phyloP scores from a whole-genome alignment of 2,113 vertebrate species.

The Apodemus speciosus region DNA sequence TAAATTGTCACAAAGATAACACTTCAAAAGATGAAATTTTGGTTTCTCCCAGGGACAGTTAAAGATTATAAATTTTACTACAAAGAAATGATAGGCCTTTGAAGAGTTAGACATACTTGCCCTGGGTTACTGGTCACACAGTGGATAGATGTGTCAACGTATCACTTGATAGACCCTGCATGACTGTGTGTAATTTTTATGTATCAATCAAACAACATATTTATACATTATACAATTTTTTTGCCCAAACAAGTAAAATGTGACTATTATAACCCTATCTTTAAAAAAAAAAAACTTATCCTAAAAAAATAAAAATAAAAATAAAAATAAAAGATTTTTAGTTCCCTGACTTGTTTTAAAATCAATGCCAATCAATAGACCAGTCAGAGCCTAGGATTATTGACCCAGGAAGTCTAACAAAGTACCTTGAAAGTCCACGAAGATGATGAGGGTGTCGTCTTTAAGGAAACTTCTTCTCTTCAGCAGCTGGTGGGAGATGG shows the following conservation, averaged over 20 bases:
- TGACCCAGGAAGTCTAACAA: background rate
- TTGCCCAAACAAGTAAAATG: background rate
- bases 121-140: too few relatives aligned
- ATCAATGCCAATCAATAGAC: background rate
- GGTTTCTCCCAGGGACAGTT: background rate
- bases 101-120: too few relatives aligned
- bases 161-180: background rate
- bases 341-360: background rate
- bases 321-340: background rate
- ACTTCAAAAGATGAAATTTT: background rate
- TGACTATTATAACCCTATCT: background rate
- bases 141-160: background rate
- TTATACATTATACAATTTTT: background rate
- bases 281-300: background rate
- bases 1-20: background rate
- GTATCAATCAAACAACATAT: background rate
- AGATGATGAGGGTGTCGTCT: constrained; percentile 91
- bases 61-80: background rate
- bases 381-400: background rate
- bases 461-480: constrained; percentile 89
- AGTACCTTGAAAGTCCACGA: constrained; percentile 90
- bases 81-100: background rate
- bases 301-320: background rate
- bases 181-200: background rate
- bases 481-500: constrained; percentile 90